Base-by-base conservation (phyloP, 2,113 vertebrate genomes). In the Ancistrus triradiatus region DNA sequence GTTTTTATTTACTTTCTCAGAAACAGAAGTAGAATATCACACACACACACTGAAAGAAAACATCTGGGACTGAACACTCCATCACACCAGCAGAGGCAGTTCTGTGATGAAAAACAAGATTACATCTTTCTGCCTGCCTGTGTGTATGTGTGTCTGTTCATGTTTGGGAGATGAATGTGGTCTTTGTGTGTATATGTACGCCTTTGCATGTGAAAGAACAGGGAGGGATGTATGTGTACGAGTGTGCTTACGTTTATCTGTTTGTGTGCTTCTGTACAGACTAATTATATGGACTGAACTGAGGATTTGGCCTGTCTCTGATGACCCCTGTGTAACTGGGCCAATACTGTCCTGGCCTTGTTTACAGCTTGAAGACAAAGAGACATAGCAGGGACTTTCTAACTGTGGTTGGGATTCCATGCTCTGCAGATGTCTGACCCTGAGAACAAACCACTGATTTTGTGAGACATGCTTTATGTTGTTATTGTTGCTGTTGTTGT, bases 301-400 rank as follows among this genome's bases (percentile, higher is more conserved):
- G 11, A 7, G 33, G 53, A 66, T 66, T 59, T 50, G 24, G 46
- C 50, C 52, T 52, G 60, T 70, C 60, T 52, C n/a, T 15, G 46
- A 27, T 33, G 47, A 27, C 35, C 60, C 58, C 44, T 28, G 56
- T 46, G 38, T 70, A 70, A 60, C 18, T 71, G 49, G 40, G 62
- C 40, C 62, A 65, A 22, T 66, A 17, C 62, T 55, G 8, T n/a
- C 24, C 55, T 71, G 62, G 55, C 55, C 47, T 53, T 64, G 57
- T 66, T 71, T 66, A 70, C 25, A 60, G 40, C 25, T 28, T 47
- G 53, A 40, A 59, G 38, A 65, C 55, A 65, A 69, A 62, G 43
- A n/a, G 37, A 51, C 47, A 43, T 52, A 27, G 24, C 52, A 59
- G 44, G 22, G 53, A 58, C 53, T 50, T 59, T 49, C 44, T 37